Conservation (phyloP, 2,797 vertebrate genomes). For the Leptatherina wallacei region DNA sequence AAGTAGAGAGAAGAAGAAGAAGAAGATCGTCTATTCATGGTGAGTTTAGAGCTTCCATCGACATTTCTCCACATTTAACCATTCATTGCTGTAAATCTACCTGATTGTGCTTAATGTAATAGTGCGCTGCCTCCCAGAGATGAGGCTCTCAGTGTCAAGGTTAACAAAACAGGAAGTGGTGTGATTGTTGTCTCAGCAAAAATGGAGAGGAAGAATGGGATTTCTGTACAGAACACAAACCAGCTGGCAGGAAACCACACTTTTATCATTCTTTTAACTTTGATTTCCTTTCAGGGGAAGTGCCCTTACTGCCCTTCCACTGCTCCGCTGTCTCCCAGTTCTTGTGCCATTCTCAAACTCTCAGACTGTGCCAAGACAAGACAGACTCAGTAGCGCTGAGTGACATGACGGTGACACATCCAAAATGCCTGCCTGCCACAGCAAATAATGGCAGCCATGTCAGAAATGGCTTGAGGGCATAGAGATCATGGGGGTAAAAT, state of each 20-base stretch:
- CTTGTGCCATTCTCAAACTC: slow-evolving; percentile 30
- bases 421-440: slow-evolving; percentile 23
- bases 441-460: slow-evolving; percentile 48
- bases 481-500: slow-evolving; percentile 56
- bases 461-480: slow-evolving; percentile 28
- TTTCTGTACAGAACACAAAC: slow-evolving; percentile 81
- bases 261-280: slow-evolving; percentile 82
- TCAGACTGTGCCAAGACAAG: slow-evolving; percentile 20
- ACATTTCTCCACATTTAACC: neutral
- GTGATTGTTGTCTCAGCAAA: slow-evolving; percentile 85
- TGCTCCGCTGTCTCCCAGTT: slow-evolving; percentile 42
- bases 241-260: slow-evolving; percentile 88
- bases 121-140: slow-evolving; percentile 44
- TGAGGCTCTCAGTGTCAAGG: slow-evolving; percentile 64
- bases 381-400: slow-evolving; percentile 22
- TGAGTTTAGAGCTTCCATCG: neutral
- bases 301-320: slow-evolving; percentile 62
- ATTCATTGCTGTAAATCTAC: slow-evolving; percentile 30
- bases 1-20: no score
- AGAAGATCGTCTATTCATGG: neutral
- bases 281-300: slow-evolving; percentile 85
- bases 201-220: slow-evolving; percentile 82
- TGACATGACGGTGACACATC: slow-evolving; percentile 46
- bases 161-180: slow-evolving; percentile 82
- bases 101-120: slow-evolving; percentile 33